phyloP scores from a whole-genome alignment of 1,140 invertebrate genomes.

The Homarus americanus region DNA sequence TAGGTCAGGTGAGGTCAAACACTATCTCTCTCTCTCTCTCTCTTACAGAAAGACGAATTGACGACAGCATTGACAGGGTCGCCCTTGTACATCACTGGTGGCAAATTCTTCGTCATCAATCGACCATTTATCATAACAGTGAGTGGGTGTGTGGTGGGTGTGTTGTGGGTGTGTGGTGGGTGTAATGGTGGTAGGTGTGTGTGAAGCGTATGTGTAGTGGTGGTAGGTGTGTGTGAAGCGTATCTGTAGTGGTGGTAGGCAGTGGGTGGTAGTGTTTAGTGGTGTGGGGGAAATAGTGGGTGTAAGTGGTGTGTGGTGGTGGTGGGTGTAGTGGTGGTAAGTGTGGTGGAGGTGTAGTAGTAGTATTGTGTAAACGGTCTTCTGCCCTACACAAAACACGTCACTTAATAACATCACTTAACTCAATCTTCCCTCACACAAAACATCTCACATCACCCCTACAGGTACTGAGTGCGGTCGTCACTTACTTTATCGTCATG shows the following conservation, averaged over 20 bases:
- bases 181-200: too few species aligned
- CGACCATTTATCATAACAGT: slow-evolving; percentile 39
- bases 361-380: too few species aligned
- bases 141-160: background rate
- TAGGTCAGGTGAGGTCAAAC: too few species aligned
- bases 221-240: too few species aligned
- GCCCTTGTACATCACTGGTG: slow-evolving; percentile 8
- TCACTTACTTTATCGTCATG: slow-evolving; percentile 23
- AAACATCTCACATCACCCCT: too few species aligned
- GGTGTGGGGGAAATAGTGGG: background rate
- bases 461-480: slow-evolving; percentile 1
- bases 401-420: too few species aligned
- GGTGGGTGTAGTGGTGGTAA: background rate
- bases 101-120: slow-evolving; percentile 47
- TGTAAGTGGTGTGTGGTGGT: background rate
- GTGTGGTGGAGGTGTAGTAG: too few species aligned
- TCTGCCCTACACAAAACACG: too few species aligned
- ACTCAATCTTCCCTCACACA: too few species aligned
- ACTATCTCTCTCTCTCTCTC: too few species aligned
- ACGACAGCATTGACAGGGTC: background rate
- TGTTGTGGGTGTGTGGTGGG: too few species aligned
- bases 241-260: background rate
- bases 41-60: slow-evolving; percentile 22
- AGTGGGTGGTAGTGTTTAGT: background rate
- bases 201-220: too few species aligned